Evolutionary conservation across 2,113 vertebrate genomes (phyloP), one percentile per base, ranked within the genome.

Genomic region (Nothobranchius kuhntae): DNA sequence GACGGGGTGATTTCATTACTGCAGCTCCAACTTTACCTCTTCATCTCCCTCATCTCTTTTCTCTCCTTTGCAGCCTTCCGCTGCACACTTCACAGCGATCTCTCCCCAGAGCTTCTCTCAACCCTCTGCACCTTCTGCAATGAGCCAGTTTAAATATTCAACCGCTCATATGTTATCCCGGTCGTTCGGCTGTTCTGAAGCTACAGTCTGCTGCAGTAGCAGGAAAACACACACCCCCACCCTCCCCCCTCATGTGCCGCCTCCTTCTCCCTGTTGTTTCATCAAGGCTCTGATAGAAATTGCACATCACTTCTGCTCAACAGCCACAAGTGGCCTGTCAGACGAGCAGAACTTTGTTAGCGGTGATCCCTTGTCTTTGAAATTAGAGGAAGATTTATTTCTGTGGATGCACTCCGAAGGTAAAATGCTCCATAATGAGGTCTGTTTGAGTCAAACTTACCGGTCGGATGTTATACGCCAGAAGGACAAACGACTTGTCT

Each of bases 401-500:
- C 40, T 30, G 57, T 68, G 36, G 9, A 36, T 60, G 24, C 58
- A 65, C 53, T 75, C 52, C 57, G 40, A 35, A 26, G 42, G 48
- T 13, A 21, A 61, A 55, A 44, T 11, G 13, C 26, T 51, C 9
- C 2, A 58, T 6, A 0, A n/a, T 50, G 6, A 10, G 48, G 66
- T 77, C 15, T 47, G 38, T 81, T 24, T 13, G 3, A 75, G 14
- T 30, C 47, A 50, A 57, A 90, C 92, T 88, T 77, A 94, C 93
- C 87, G 82, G 89, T 65, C 60, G 87, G 35, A 92, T 88, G 82
- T 94, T 86, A 38, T 93, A 91, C 2, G 91, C 86, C 92, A 94
- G 64, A 24, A 94, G 86, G 77, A 94, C 80, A 71, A 90, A 92
- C 71, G 64, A 88, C 88, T 91, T 92, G 84, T 94, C 93, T 61